Evolutionary conservation across 2,113 vertebrate genomes (phyloP).

Genomic region (Ctenomys sociabilis): DNA sequence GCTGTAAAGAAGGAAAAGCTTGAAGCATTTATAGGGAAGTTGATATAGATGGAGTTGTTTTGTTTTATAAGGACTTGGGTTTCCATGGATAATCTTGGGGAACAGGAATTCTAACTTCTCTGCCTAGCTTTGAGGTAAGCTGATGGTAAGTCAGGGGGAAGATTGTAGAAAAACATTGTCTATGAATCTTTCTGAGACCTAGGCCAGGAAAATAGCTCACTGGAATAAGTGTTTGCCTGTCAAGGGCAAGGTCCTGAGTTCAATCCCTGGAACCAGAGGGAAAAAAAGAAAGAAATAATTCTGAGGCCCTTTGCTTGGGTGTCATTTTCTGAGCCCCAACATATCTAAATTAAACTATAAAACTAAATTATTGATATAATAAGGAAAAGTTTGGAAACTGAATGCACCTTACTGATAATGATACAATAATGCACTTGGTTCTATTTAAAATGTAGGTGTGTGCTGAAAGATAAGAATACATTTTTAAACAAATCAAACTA

Average conservation of each 20-base stretch:
- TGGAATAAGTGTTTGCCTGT: too few relatives aligned
- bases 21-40: too few relatives aligned
- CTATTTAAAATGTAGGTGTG: neutral
- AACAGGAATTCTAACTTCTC: neutral
- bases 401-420: neutral
- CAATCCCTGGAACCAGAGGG: too few relatives aligned
- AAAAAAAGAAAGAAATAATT: neutral
- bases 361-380: neutral
- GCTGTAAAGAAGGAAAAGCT: too few relatives aligned
- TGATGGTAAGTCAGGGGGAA: neutral
- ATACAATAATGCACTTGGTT: neutral
- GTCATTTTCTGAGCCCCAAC: neutral
- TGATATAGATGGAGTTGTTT: too few relatives aligned
- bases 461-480: neutral
- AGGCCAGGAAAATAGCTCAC: neutral
- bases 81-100: neutral
- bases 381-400: neutral
- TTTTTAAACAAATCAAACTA: neutral
- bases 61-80: neutral
- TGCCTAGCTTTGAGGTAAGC: neutral
- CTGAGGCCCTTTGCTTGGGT: neutral
- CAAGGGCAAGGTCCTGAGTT: too few relatives aligned
- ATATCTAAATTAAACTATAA: neutral
- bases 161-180: neutral
- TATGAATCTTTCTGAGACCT: too few relatives aligned